A percentile compares a stretch with the other conserved stretches of the same genome.
These are phyloP conservation scores for Seriola quinqueradiata DNA, from an alignment of 2,113 vertebrate genomes.

Conservation along the genomic window DNA sequence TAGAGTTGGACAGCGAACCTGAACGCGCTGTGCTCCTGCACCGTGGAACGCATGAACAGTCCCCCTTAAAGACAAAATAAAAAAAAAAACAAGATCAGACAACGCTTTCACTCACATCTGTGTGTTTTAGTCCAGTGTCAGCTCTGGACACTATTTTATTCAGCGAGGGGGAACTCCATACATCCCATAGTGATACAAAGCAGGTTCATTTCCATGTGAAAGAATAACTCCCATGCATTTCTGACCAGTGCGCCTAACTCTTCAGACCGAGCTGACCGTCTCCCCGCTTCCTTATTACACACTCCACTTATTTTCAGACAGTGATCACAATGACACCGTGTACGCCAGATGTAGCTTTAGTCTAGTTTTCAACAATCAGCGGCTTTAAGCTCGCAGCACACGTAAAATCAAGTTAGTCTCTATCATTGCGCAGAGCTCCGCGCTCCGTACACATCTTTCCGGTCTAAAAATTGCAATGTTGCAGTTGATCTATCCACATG, in stretches of 20 bases:
- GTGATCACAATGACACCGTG: not conserved
- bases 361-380: conserved; percentile 34
- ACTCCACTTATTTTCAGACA: conserved; percentile 10
- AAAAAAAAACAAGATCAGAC: conserved; percentile 51
- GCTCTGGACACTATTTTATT: not conserved
- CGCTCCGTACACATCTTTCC: conserved; percentile 28
- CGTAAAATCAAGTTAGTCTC: conserved; percentile 67
- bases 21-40: conserved; percentile 99
- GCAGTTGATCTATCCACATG: not conserved
- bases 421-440: conserved; percentile 65
- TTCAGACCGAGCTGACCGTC: conserved; percentile 4
- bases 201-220: not conserved
- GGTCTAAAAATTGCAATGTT: conserved; percentile 17
- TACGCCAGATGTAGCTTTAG: not conserved
- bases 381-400: conserved; percentile 21
- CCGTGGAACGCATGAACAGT: conserved; percentile 98
- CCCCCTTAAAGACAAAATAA: conserved; percentile 87
- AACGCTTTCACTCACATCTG: conserved; percentile 6
- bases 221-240: conserved; percentile 13
- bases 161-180: not conserved
- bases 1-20: conserved; percentile 99
- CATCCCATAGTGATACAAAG: not conserved
- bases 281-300: not conserved
- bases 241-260: conserved; percentile 58
- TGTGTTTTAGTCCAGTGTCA: not conserved